Conservation (phyloP, 2,797 vertebrate species). For the Falco naumanni region DNA sequence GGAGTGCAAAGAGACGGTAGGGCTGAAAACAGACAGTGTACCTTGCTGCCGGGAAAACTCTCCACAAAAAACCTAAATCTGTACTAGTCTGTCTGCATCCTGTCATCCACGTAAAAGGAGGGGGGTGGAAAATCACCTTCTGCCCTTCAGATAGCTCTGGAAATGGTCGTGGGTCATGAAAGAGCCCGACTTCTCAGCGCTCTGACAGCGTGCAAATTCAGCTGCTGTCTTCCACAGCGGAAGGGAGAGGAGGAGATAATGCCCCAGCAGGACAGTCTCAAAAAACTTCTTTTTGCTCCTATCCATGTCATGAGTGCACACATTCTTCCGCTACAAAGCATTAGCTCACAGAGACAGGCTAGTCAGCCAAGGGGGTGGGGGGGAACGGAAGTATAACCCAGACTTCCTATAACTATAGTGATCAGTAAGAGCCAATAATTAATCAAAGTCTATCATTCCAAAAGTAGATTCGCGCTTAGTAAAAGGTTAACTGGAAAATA, state of each 20-base stretch:
- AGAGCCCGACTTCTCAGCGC: conserved; percentile 1
- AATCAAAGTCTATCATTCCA: not conserved
- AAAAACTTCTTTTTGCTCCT: conserved; percentile 10
- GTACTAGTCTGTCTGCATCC: not conserved
- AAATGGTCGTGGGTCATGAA: not conserved
- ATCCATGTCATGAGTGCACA: not conserved
- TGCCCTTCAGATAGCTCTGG: conserved; percentile 8
- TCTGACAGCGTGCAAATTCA: conserved; percentile 42
- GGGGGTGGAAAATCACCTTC: not conserved
- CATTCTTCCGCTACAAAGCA: not conserved
- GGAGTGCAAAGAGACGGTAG: not conserved
- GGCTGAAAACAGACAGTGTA: not conserved
- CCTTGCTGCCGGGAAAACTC: not conserved
- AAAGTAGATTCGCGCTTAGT: not conserved
- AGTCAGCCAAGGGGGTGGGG: not conserved
- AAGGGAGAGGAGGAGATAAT: conserved; percentile 5
- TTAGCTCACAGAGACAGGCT: not conserved
- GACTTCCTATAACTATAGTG: not conserved
- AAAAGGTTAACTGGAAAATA: conserved; percentile 32
- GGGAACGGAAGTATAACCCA: not conserved
- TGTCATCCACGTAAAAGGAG: not conserved
- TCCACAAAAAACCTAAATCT: not conserved
- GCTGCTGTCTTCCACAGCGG: conserved; percentile 3
- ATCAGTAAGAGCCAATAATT: not conserved
- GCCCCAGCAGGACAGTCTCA: conserved; percentile 31